Evolutionary conservation across 2,797 vertebrate species (phyloP), one percentile per base, ranked within the genome.

Genomic region (Syndactyla subalaris): DNA sequence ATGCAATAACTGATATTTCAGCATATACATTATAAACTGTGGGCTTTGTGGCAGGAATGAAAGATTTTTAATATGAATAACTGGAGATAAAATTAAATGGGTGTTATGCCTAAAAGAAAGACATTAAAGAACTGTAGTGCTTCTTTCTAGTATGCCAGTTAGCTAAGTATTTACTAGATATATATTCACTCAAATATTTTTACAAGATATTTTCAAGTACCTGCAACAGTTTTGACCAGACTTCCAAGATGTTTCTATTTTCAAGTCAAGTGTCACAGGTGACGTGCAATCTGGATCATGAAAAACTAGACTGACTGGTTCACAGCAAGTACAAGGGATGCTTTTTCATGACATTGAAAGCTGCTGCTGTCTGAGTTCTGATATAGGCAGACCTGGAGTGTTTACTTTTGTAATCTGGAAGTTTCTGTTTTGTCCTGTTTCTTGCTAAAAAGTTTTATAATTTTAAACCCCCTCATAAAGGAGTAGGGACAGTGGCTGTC

Each of bases 1-100:
- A 83, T 88, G 49, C 52, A 92, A 5, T 74, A 95, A 82, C 63
- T 82, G 86, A 11, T 86, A 82, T 82, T 95, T 88, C 84, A 95
- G 18, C 59, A 16, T 29, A 22, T 52, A 74, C 13, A 12, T 77
- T 88, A 62, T 67, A 51, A 96, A 72, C 62, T 18, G 21, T 41
- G 23, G n/a, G 41, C 65, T 88, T 92, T 3, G 2, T 92, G 20
- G 61, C 32, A 76, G 61, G 45, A 93, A 38, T 68, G 62, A 91
- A 81, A 63, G 17, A 22, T 78, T 93, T 55, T 83, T 58, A 71
- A 61, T 95, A 85, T 49, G 3, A 92, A 29, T 81, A 91, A 62
- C 14, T 34, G 68, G 59, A 72, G 46, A 79, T 83, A 73, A 85
- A 93, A 85, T 51, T 52, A 41, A 83, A 73, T 82, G 77, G 51